These are phyloP conservation scores for Therioaphis trifolii DNA, from an alignment of 2,888 invertebrate genomes.

Conservation along the genomic window DNA sequence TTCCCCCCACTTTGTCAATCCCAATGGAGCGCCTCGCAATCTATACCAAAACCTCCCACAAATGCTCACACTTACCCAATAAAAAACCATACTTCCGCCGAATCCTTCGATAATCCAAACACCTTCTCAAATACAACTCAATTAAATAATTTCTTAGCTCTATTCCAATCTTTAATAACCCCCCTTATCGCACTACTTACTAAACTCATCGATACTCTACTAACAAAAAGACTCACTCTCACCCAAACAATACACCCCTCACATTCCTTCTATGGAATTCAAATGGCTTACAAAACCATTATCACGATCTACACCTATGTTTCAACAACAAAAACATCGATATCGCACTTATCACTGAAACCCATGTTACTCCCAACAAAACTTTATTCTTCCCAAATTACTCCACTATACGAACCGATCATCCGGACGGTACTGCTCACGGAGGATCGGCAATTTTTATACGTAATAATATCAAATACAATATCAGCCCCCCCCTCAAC, in stretches of 20 bases:
- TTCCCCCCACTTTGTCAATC: no score
- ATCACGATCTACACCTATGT: not conserved
- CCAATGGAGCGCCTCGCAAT: no score
- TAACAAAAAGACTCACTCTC: not conserved
- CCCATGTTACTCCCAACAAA: conserved; percentile 2
- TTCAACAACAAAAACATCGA: not conserved
- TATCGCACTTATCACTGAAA: conserved; percentile 5
- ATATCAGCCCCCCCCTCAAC: not conserved
- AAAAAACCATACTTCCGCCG: no score
- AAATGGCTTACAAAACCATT: conserved; percentile 16
- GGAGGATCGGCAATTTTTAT: not conserved
- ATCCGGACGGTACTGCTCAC: not conserved
- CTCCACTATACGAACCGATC: not conserved
- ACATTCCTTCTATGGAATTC: not conserved
- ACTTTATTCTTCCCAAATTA: no score
- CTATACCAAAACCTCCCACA: no score
- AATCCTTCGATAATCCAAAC: no score
- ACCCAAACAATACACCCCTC: not conserved
- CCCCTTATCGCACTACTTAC: conserved; percentile 7
- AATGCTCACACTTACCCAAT: no score
- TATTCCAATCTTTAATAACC: not conserved
- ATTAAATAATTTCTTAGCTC: no score
- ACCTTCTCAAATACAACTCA: no score
- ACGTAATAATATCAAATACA: conserved; percentile 3
- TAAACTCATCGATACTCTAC: conserved; percentile 1